Conservation (phyloP, 2,113 vertebrate genomes). For the Rhagologus leucostigma region DNA sequence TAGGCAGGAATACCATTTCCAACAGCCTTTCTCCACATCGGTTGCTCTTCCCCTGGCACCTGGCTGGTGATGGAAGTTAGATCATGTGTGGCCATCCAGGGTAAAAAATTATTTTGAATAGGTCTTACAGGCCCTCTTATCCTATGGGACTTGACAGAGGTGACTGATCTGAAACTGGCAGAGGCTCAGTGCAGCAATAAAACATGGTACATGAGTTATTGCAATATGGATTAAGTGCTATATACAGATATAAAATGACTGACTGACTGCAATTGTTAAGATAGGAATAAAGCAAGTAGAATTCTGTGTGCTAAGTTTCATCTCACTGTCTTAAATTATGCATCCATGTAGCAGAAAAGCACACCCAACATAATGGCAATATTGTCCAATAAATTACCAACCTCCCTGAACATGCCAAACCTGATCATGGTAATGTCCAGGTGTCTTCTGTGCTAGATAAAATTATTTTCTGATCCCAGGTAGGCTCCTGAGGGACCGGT, state of each 20-base stretch:
- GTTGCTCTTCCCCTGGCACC: background rate
- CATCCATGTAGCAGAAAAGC: background rate
- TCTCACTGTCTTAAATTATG: background rate
- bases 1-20: background rate
- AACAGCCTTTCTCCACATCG: background rate
- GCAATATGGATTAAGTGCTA: background rate
- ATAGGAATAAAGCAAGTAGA: background rate
- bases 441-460: background rate
- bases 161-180: background rate
- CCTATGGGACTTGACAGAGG: background rate
- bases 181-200: background rate
- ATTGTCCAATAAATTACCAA: background rate
- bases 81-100: background rate
- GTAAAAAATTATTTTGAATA: background rate
- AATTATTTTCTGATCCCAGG: slow-evolving; percentile 3
- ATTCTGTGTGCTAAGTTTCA: background rate
- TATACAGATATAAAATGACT: background rate
- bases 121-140: background rate
- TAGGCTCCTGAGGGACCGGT: background rate
- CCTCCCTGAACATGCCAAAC: background rate
- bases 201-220: background rate
- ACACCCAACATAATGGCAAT: background rate
- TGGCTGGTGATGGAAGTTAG: background rate
- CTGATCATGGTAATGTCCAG: rapidly evolving
- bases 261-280: background rate